phyloP scores from a whole-genome alignment of 2,797 vertebrate species.

The Typhlichthys eigenmanni region DNA sequence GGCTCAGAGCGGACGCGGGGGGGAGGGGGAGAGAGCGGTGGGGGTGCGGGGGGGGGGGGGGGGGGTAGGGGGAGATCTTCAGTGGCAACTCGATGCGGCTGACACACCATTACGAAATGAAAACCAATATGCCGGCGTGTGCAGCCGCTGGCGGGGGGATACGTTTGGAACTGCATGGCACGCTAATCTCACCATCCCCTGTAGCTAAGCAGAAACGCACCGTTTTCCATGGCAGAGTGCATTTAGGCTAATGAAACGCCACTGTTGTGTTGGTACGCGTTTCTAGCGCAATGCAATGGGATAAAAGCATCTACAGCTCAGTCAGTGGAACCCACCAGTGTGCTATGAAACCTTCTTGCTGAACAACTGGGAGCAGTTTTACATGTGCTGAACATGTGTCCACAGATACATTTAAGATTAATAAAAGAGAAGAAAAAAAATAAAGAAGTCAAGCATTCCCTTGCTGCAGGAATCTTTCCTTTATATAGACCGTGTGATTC shows the following conservation, averaged over 20 bases:
- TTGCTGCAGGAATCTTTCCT: background rate
- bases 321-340: too few relatives aligned
- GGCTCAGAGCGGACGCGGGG: slow-evolving; percentile 50
- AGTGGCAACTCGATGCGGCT: slow-evolving; percentile 61
- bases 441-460: too few relatives aligned
- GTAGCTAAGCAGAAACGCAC: slow-evolving; percentile 27
- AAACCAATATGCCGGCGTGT: slow-evolving; percentile 68
- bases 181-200: slow-evolving; percentile 26
- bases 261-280: background rate
- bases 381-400: slow-evolving; percentile 31
- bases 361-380: background rate
- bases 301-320: too few relatives aligned
- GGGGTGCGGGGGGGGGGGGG: slow-evolving; percentile 14
- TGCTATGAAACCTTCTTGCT: too few relatives aligned
- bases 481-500: slow-evolving; percentile 2
- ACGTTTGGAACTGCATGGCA: slow-evolving; percentile 29
- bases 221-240: slow-evolving; percentile 26
- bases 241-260: slow-evolving; percentile 11
- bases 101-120: slow-evolving; percentile 62
- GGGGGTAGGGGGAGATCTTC: slow-evolving; percentile 37
- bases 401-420: slow-evolving; percentile 14
- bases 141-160: slow-evolving; percentile 47
- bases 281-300: background rate
- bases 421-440: background rate
- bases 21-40: slow-evolving; percentile 12